phyloP scores from a whole-genome alignment of 2,888 invertebrate species.

The Drosophila fulvimacula region DNA sequence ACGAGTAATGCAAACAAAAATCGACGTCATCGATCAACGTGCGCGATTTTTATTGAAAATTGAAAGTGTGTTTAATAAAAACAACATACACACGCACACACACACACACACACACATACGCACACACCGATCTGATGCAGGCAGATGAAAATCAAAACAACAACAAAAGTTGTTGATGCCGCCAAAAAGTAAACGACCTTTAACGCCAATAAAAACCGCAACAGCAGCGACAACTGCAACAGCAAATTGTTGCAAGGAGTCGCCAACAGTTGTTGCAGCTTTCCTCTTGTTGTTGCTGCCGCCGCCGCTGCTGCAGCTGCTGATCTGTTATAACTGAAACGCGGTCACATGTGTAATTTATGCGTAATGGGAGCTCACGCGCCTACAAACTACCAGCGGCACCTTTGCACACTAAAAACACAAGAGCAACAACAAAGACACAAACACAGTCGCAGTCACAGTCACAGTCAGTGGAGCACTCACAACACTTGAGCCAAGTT shows the following conservation, averaged over 20 bases:
- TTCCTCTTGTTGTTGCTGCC: conserved; percentile 41
- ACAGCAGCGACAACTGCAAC: conserved; percentile 45
- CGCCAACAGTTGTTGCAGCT: conserved; percentile 69
- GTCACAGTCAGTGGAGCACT: conserved; percentile 10
- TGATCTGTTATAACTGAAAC: conserved; percentile 66
- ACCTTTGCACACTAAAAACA: conserved; percentile 49
- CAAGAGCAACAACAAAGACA: conserved; percentile 13
- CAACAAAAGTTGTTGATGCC: conserved; percentile 80
- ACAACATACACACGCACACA: conserved; percentile 37
- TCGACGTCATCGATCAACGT: conserved; percentile 76
- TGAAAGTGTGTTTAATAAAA: conserved; percentile 72
- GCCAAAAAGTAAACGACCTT: conserved; percentile 84
- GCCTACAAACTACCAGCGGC: conserved; percentile 73
- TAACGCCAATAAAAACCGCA: conserved; percentile 80
- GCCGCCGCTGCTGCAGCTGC: conserved; percentile 34
- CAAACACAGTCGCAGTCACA: neutral
- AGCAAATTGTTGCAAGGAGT: conserved; percentile 56
- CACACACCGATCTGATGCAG: conserved; percentile 35
- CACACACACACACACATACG: conserved; percentile 2
- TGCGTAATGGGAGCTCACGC: conserved; percentile 81
- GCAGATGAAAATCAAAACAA: conserved; percentile 78
- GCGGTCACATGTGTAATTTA: conserved; percentile 76
- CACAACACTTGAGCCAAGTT: conserved; percentile 38
- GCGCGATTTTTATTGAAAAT: conserved; percentile 75
- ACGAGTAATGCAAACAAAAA: conserved; percentile 70